Evolutionary conservation across 2,888 invertebrate genomes (phyloP), one percentile per base, ranked within the genome.

Genomic region (Eupelmus urozonus): DNA sequence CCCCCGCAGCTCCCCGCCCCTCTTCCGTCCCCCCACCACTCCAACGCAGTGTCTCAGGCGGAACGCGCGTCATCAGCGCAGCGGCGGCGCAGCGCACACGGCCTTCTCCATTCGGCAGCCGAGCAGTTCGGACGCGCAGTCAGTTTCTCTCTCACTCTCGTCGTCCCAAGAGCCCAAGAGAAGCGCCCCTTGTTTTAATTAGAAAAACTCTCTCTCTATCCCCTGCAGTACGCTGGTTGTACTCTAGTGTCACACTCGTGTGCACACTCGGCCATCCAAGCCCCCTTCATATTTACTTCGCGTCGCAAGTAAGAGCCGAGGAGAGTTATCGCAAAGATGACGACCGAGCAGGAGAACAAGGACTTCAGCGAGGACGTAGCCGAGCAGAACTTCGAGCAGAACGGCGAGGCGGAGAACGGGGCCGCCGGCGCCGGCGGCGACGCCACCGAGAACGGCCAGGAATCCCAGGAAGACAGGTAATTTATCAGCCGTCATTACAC

Each of bases 391-490:
- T 92, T 91, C 82, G 90, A 91, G 82, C 93, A 94, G 90, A 91
- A 92, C 86, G 89, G 90, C 82, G 88, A 90, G 65, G 90, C 91
- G 79, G 93, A 93, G 89, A 93, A 93, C 88, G 93, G 93, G 1
- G 63, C 25, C 89, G 66, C 29, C 89, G 94, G 93, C 85, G 94
- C 93, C 42, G 94, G 93, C 85, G 94, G 93, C 88, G 93, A 92
- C 87, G 92, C 92, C 86, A 92, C 92, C 85, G 94, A 95, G 88
- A 93, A 94, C 90, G 94, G 94, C 82, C 88, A 88, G 83, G 90
- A 90, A 73, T 87, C 88, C 42, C 89, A 90, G 80, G 90, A 90
- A 82, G 90, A 89, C 85, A 89, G 89, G 90, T 90, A 89, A 88
- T 80, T 67, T 60, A n/a, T n/a, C n/a, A n/a, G n/a, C n/a, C n/a